Evolutionary conservation across 2,113 vertebrate genomes (phyloP).

Genomic region (Alligator sinensis): DNA sequence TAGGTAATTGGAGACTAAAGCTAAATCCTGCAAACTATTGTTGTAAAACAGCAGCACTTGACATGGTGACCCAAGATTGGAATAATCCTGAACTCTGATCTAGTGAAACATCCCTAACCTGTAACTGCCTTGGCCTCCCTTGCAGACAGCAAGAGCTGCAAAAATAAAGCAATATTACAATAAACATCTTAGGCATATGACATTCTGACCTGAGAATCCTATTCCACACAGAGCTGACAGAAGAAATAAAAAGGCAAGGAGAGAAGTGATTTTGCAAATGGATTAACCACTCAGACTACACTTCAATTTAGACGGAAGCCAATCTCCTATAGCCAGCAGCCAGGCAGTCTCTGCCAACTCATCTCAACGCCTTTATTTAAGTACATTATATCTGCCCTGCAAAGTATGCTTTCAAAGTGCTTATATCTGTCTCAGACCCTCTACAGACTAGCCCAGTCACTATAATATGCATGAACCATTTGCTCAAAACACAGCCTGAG

Average conservation of each 20-base stretch:
- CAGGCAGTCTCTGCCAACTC: neutral
- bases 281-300: neutral
- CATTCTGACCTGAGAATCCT: neutral
- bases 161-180: conserved; percentile 27
- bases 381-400: neutral
- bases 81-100: conserved; percentile 67
- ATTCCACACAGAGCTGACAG: conserved; percentile 2
- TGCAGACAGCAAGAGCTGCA: neutral
- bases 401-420: neutral
- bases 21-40: conserved; percentile 66
- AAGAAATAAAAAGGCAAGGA: neutral
- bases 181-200: fast-evolving
- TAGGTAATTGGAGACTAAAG: conserved; percentile 40
- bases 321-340: neutral
- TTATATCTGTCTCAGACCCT: no score
- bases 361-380: neutral
- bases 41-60: conserved; percentile 62
- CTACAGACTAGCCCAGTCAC: no score
- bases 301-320: neutral
- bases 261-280: neutral
- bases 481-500: no score
- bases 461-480: no score
- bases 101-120: conserved; percentile 63
- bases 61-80: conserved; percentile 55
- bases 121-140: conserved; percentile 50